Evolutionary conservation across 2,888 invertebrate genomes (phyloP), one percentile per base, ranked within the genome.

Genomic region (Gryllus longicercus): DNA sequence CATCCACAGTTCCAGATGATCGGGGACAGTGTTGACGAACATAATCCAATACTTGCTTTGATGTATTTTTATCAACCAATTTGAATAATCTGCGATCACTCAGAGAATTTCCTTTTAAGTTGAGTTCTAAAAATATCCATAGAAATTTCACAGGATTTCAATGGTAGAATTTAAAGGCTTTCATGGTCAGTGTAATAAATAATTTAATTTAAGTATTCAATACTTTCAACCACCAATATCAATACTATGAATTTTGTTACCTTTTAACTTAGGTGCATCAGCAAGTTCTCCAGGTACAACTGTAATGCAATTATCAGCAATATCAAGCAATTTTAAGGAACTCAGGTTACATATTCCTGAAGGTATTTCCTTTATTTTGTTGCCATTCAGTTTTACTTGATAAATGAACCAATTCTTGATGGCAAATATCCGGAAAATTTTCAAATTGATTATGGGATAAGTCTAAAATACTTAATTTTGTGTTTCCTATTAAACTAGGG

Each of bases 1-100:
- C 84, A 8, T 81, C 75, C 79, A 82, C 83, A n/a, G 80, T 82
- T 11, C 79, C 82, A 75, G 11, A 80, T 49, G 79, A 51, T 16
- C 82, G 77, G 14, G 76, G 50, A 84, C 92, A 92, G 84, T 93
- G 90, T 80, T 91, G 91, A n/a, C 91, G 88, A 3, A 95, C 89
- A 85, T 95, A 95, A 84, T 95, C 95, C 50, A 95, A 83, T 8
- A 95, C 89, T 86, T 94, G 93, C 85, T 95, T 95, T 0, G 91
- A 91, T 18, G 92, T 90, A 84, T 93, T 92, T 84, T 95, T 94
- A 83, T 92, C 92, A 0, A 95, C 92, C 2, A 95, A 86, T 85
- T 95, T 95, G 83, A 90, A 88, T 74, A 96, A 89, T 11, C 94
- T 89, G 83, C 93, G 91, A 86, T 95, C 95, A 0, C 89, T 85